Base-by-base conservation (phyloP, 1,140 invertebrate genomes). In the Cotesia chilonis region DNA sequence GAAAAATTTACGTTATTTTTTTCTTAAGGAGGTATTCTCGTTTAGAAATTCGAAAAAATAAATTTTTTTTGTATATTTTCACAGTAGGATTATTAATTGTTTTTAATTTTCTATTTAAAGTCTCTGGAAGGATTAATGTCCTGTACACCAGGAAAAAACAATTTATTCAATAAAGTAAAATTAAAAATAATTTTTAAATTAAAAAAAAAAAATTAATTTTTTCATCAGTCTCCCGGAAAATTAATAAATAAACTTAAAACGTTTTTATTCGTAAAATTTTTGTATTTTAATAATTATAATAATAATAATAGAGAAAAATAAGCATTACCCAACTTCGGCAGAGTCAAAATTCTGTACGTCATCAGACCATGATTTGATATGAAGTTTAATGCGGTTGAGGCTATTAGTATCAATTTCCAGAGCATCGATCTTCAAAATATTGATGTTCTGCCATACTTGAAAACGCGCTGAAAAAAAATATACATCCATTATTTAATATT, bases 311-410 rank as follows among this genome's bases (percentile, higher is more conserved):
- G 67, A 74, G 67, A 74, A 74, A 70, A 35, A 66, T 20, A 51
- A 73, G 51, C 41, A 54, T 81, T 77, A 81, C 78, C 80, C 80
- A 59, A 81, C 75, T 78, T 78, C 71, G 37, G 79, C 74, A 55
- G 72, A 70, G 74, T 81, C 79, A 71, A 81, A 81, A 68, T 78
- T 60, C 59, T 80, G 76, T 28, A 82, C 74, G 28, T 79, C 72
- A 41, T 81, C 72, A 61, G 79, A 75, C 81, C 80, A 82, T 35
- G 77, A 79, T 73, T 76, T 70, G 70, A 83, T 71, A 70, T 83
- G 79, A 65, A 78, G 75, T 73, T 71, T 70, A 74, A 83, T 80
- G 66, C 78, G 76, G 41, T 68, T 52, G 28, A 74, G 59, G 5
- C 41, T 28, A 41, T 63, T 64, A 12, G 74, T 75, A 28, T 20